Evolutionary conservation across 2,888 invertebrate genomes (phyloP).

Genomic region (Nephrotoma flavescens): DNA sequence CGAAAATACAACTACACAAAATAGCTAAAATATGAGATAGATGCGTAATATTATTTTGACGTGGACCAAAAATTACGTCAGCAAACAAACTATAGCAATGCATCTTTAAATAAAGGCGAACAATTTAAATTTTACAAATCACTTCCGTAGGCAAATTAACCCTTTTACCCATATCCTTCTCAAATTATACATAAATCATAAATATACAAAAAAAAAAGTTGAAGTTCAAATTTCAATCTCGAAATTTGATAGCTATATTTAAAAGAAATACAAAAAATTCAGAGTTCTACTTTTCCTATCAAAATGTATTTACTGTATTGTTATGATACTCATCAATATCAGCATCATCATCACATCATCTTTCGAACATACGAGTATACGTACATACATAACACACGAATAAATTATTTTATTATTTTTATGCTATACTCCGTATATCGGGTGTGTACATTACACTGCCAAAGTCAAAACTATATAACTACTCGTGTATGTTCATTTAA

Average conservation of each 20-base stretch:
- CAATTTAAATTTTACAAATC: not conserved
- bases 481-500: not conserved
- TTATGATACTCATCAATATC: too few relatives aligned
- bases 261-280: not conserved
- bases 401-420: not conserved
- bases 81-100: not conserved
- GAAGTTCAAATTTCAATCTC: not conserved
- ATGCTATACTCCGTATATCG: not conserved
- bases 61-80: too few relatives aligned
- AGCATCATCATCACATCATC: not conserved
- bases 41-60: too few relatives aligned
- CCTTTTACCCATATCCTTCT: not conserved
- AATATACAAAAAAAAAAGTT: not conserved
- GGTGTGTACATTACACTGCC: not conserved
- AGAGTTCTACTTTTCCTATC: too few relatives aligned
- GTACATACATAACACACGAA: too few relatives aligned
- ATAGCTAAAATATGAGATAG: too few relatives aligned
- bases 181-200: not conserved
- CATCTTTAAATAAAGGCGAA: too few relatives aligned
- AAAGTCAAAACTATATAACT: too few relatives aligned
- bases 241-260: not conserved
- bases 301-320: too few relatives aligned
- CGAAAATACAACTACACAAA: too few relatives aligned
- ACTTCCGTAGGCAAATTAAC: not conserved
- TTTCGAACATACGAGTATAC: not conserved